A percentile compares a stretch with the other conserved stretches of the same genome.
phyloP scores from a whole-genome alignment of 2,797 vertebrate genomes.

The Lepidocolaptes lacrymiger region DNA sequence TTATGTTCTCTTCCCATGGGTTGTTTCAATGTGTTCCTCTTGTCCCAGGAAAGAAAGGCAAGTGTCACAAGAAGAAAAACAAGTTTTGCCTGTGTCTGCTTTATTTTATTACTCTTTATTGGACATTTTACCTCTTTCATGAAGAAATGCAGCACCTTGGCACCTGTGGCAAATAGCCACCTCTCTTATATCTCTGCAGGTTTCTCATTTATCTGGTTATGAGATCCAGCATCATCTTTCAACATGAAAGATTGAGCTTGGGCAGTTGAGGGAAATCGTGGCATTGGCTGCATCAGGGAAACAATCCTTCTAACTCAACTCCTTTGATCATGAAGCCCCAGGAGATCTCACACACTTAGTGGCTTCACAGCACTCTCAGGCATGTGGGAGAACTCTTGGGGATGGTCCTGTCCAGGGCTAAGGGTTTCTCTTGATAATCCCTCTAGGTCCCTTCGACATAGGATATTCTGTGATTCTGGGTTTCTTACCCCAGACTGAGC shows the following conservation, averaged over 20 bases:
- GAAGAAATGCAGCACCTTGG: neutral
- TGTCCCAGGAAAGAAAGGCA: neutral
- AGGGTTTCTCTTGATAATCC: neutral
- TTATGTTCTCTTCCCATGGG: neutral
- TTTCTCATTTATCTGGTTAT: neutral
- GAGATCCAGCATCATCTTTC: neutral
- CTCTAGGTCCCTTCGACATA: neutral
- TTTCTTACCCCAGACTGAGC: neutral
- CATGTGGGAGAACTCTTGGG: neutral
- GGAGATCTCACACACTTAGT: neutral
- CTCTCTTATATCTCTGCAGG: neutral
- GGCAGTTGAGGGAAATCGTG: neutral
- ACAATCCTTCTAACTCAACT: neutral
- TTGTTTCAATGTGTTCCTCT: neutral
- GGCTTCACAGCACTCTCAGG: neutral
- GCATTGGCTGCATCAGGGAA: neutral
- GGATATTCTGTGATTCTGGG: neutral
- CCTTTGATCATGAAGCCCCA: neutral
- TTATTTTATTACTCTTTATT: neutral
- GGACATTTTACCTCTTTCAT: neutral
- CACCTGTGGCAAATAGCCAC: neutral
- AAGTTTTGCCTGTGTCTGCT: neutral
- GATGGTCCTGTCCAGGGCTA: neutral
- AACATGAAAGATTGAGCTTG: neutral
- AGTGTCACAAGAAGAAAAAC: neutral